Base-by-base conservation (phyloP, 2,113 vertebrate genomes). In the Chaetops frenatus region DNA sequence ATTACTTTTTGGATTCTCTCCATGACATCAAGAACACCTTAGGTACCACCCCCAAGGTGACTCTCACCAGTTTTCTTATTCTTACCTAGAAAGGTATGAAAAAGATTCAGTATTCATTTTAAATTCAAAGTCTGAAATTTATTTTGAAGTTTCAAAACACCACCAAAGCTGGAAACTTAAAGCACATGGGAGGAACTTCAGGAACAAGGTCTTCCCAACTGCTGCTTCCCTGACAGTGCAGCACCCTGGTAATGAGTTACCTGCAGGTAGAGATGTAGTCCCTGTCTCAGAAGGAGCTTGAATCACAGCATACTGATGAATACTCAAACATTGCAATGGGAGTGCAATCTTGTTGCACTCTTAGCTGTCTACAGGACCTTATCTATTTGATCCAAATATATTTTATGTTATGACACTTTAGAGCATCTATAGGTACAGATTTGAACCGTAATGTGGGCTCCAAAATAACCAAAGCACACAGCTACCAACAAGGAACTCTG, bases 41-140 rank as follows among this genome's bases (percentile, higher is more conserved):
- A 22, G 5, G 6, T 60, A 36, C 22, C 33, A 69, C 4, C 4
- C 1, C 1, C 1, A 7, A 57, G 18, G 21, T 29, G 27, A 57
- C 57, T 45, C 36, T 70, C 20, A 51, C 6, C 21, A 45, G 6
- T 42, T 74, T 74, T 36, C 11, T 36, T 48, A 54, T 27, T 58
- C 76, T 61, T 50, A 45, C 2, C 3, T 50, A 35, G 20, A 89
- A 91, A 86, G 5, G 3, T 10, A 50, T 45, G 38, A 58, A 24
- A 80, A 70, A 21, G 9, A 19, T 47, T 61, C 28, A 53, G 11
- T 47, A 70, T 27, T 65, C 6, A n/a, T 62, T 88, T 51, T 48
- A 71, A 62, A 8, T 36, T 17, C 10, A 71, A 79, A 44, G 16
- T 48, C 1, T 35, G 9, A 42, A 57, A 67, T 82, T 74, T 13